phyloP scores from a whole-genome alignment of 2,888 invertebrate species.

The Synanthedon myopaeformis region DNA sequence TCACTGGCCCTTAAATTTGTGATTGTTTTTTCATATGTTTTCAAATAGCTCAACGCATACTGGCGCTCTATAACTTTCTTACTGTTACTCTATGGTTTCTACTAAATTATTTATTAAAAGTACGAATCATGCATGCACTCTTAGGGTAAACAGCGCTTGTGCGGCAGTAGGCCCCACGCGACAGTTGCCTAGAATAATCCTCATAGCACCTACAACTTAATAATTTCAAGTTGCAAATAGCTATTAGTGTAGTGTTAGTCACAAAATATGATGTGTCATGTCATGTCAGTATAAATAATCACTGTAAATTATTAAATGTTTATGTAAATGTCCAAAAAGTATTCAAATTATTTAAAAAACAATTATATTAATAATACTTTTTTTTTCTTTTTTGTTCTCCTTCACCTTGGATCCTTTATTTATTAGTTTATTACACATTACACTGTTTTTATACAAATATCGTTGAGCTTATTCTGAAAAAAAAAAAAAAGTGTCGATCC shows the following conservation, averaged over 20 bases:
- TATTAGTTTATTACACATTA: slow-evolving; percentile 6
- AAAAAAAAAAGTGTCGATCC: too few relatives aligned
- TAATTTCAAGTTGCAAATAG: slow-evolving; percentile 64
- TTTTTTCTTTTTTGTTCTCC: slow-evolving; percentile 61
- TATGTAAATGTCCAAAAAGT: slow-evolving; percentile 72
- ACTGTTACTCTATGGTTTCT: slow-evolving; percentile 46
- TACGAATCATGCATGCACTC: slow-evolving; percentile 68
- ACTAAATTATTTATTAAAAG: slow-evolving; percentile 60
- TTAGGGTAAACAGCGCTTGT: slow-evolving; percentile 58
- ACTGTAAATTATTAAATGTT: slow-evolving; percentile 72
- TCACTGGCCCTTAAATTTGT: too few relatives aligned
- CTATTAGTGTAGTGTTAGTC: slow-evolving; percentile 63
- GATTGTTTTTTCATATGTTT: background rate
- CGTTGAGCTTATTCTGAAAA: too few relatives aligned
- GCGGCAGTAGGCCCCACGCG: slow-evolving; percentile 50
- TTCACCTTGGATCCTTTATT: slow-evolving; percentile 25
- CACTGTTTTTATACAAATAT: too few relatives aligned
- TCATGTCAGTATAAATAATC: slow-evolving; percentile 70
- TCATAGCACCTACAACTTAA: slow-evolving; percentile 64
- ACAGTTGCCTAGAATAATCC: slow-evolving; percentile 61
- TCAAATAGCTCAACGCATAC: background rate
- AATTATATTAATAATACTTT: slow-evolving; percentile 53
- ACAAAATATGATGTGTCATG: slow-evolving; percentile 64
- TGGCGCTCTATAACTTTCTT: background rate
- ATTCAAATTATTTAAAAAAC: slow-evolving; percentile 70